Evolutionary conservation across 1,140 invertebrate species (phyloP).

Genomic region (Leptinotarsa texana): DNA sequence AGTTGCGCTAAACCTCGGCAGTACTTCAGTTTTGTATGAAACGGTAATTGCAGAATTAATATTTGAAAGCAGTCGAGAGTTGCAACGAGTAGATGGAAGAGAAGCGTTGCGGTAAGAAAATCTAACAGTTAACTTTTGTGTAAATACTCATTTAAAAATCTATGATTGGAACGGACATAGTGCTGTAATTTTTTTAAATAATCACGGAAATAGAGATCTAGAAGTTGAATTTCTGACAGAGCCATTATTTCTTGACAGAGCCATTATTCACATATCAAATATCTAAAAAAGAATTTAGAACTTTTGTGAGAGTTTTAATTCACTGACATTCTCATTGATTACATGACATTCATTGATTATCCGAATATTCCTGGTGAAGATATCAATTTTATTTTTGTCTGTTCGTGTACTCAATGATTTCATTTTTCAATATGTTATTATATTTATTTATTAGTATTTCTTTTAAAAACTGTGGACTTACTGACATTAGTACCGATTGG

Average conservation of each 20-base stretch:
- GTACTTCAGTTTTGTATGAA: conserved; percentile 41
- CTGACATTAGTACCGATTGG: no score
- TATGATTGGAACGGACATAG: conserved; percentile 21
- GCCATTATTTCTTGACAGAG: background rate
- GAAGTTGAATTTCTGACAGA: background rate
- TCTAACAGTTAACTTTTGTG: background rate
- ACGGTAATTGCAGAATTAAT: conserved; percentile 53
- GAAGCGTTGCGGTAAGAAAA: conserved; percentile 23
- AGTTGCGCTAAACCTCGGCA: background rate
- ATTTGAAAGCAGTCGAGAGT: conserved; percentile 45
- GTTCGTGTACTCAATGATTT: no score
- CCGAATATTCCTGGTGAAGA: background rate
- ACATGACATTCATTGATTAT: no score
- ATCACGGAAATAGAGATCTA: conserved; percentile 30
- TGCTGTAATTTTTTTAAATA: conserved; percentile 26
- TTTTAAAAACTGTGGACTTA: no score
- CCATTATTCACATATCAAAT: conserved; percentile 20
- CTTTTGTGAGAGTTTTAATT: background rate
- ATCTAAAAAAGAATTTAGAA: conserved; percentile 19
- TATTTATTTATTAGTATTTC: no score
- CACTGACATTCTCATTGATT: background rate
- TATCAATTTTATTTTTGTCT: background rate
- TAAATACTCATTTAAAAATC: background rate
- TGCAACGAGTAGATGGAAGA: conserved; percentile 33
- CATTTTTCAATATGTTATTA: no score